A percentile compares a stretch with the other conserved stretches of the same genome.
Conservation (phyloP, 1,140 invertebrate species). For the roundworm (Caenorhabditis elegans) region WBcel235 BX284605.5:4622501-4623000, state of each 20-base stretch:
- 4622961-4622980: neutral
- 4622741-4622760: neutral
- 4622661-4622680: neutral
- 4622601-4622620: neutral
- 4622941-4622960: neutral
- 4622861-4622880: neutral
- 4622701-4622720: neutral
- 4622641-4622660: neutral
- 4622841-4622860: neutral
- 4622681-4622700: neutral
- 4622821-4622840: neutral
- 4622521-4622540: neutral
- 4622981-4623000: neutral
- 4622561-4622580: neutral
- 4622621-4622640: neutral
- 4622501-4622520: neutral
- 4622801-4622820: neutral
- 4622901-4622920: neutral
- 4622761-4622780: neutral
- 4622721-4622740: neutral
- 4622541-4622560: neutral
- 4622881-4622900: neutral
- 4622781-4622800: neutral
- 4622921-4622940: neutral
- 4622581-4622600: neutral